These are phyloP conservation scores for Steromphala cineraria DNA, from an alignment of 2,888 invertebrate genomes.

Conservation along the genomic window DNA sequence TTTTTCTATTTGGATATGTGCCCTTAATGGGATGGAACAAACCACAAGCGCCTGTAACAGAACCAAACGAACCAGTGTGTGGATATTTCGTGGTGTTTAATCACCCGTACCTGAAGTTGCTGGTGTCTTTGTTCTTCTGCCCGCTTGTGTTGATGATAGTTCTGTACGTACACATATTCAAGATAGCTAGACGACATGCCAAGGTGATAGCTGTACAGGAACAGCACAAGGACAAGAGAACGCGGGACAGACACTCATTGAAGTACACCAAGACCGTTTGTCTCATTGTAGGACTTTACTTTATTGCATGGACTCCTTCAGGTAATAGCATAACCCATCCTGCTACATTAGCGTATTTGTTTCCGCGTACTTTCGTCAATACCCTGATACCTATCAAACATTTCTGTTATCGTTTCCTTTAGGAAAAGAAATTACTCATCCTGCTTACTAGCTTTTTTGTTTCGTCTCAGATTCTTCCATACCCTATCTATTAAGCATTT, in stretches of 20 bases:
- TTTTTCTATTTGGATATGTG: constrained; percentile 42
- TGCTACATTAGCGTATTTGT: too few relatives aligned
- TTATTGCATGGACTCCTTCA: constrained; percentile 53
- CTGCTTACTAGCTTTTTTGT: too few relatives aligned
- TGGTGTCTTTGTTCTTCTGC: constrained; percentile 44
- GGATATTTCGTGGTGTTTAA: constrained; percentile 46
- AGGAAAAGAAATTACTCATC: too few relatives aligned
- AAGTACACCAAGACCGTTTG: constrained; percentile 53
- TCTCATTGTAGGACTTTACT: constrained; percentile 49
- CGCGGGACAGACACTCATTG: constrained; percentile 44
- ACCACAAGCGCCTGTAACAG: constrained; percentile 28
- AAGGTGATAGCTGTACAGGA: constrained; percentile 39
- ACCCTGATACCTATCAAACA: too few relatives aligned
- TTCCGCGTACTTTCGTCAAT: too few relatives aligned
- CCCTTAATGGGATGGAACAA: constrained; percentile 50
- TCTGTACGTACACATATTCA: constrained; percentile 46
- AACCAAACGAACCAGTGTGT: constrained; percentile 37
- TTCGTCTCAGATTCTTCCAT: too few relatives aligned
- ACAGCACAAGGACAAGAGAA: constrained; percentile 2
- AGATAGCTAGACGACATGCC: constrained; percentile 45
- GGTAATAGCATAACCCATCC: constrained; percentile 30
- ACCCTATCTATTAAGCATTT: too few relatives aligned
- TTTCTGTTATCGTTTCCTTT: too few relatives aligned
- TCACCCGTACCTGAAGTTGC: constrained; percentile 36
- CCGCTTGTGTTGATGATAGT: constrained; percentile 46